These are phyloP conservation scores for Vulpes ferrilata DNA, from an alignment of 2,113 vertebrate species.

Conservation along the genomic window DNA sequence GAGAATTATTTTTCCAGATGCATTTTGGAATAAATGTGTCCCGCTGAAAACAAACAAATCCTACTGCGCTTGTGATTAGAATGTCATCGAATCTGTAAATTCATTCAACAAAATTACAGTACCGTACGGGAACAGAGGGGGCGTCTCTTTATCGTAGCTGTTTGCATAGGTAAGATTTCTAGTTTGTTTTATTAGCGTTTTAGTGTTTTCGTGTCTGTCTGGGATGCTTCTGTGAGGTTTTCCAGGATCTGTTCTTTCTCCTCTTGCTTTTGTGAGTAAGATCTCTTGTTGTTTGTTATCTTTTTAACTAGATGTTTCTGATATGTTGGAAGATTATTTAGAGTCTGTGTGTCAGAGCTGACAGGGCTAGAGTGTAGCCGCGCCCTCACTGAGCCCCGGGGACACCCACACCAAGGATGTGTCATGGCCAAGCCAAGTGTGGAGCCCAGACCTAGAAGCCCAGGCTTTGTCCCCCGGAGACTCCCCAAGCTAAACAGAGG, in stretches of 20 bases:
- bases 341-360: neutral
- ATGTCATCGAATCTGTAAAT: neutral
- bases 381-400: neutral
- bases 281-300: neutral
- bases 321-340: neutral
- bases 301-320: constrained; percentile 38
- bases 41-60: neutral
- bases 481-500: neutral
- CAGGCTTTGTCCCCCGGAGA: neutral
- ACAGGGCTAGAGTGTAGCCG: neutral
- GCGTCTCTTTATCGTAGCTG: neutral
- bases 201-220: neutral
- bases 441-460: neutral
- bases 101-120: neutral
- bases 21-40: constrained; percentile 60
- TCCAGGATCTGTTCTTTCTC: neutral
- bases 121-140: neutral
- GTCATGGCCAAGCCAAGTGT: neutral
- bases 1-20: constrained; percentile 51
- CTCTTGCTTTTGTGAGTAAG: constrained; percentile 18
- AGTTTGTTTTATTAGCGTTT: neutral
- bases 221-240: neutral
- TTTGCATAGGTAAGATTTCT: neutral
- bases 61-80: neutral
- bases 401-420: neutral